Percentiles rank a stretch among this genome's conserved stretches.
Conservation (phyloP, 1,140 invertebrate genomes). For the Teleogryllus occipitalis region DNA sequence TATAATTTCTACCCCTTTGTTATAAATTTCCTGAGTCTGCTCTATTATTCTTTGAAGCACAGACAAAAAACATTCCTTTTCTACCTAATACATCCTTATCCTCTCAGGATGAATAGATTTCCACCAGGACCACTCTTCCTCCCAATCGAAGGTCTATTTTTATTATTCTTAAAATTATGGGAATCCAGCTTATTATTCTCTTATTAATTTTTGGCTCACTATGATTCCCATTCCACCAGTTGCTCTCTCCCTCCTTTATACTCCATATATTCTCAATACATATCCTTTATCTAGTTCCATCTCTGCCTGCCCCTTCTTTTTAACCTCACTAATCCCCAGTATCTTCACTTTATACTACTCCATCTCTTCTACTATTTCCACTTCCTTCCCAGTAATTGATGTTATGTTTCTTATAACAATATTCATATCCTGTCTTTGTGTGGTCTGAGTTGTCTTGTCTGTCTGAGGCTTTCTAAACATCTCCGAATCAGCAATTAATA, state of each 20-base stretch:
- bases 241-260: neutral
- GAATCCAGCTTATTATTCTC: neutral
- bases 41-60: neutral
- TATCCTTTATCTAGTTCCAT: neutral
- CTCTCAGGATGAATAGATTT: neutral
- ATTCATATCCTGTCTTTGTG: neutral
- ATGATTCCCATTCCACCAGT: neutral
- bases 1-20: neutral
- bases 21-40: neutral
- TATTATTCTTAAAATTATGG: neutral
- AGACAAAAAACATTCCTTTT: neutral
- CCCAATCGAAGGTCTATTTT: neutral
- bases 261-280: neutral
- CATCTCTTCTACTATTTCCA: conserved; percentile 9
- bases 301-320: conserved; percentile 9
- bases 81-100: neutral
- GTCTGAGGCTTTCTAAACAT: neutral
- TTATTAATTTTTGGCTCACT: neutral
- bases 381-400: neutral
- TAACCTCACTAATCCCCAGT: conserved; percentile 11
- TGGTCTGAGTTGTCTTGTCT: neutral
- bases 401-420: neutral
- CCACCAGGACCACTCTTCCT: neutral
- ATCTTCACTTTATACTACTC: conserved; percentile 10
- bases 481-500: neutral